Percentiles rank a stretch among this genome's conserved stretches.
phyloP scores from a whole-genome alignment of 1,140 invertebrate species.

The Schlechtendalia chinensis region DNA sequence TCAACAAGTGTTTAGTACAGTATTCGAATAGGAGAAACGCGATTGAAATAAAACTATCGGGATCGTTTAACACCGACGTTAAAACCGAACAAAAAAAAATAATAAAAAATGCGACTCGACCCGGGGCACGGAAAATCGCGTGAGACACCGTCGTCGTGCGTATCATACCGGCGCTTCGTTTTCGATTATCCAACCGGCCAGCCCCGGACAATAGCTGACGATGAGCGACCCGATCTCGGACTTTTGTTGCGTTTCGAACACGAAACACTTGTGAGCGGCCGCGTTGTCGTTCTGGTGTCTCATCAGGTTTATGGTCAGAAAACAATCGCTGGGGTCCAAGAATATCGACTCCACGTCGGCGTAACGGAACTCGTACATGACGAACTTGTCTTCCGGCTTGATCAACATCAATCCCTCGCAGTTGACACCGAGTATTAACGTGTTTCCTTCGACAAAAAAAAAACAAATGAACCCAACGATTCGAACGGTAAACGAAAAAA shows the following conservation, averaged over 20 bases:
- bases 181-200: slow-evolving; percentile 83
- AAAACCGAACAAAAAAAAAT: too few species aligned
- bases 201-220: slow-evolving; percentile 81
- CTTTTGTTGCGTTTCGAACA: slow-evolving; percentile 87
- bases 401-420: slow-evolving; percentile 85
- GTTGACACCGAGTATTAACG: slow-evolving; percentile 80
- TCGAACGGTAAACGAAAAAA: background rate
- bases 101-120: too few species aligned
- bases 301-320: slow-evolving; percentile 76
- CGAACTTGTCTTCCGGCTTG: slow-evolving; percentile 84
- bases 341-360: slow-evolving; percentile 86
- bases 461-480: background rate
- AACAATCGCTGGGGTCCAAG: slow-evolving; percentile 86
- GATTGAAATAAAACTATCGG: too few species aligned
- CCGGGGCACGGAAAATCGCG: too few species aligned
- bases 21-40: too few species aligned
- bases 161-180: slow-evolving; percentile 67
- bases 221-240: slow-evolving; percentile 89
- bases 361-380: slow-evolving; percentile 85
- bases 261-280: slow-evolving; percentile 74
- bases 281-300: slow-evolving; percentile 59
- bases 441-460: slow-evolving; percentile 57
- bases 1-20: too few species aligned
- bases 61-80: too few species aligned
- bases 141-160: too few species aligned